Evolutionary conservation across 2,797 vertebrate species (phyloP).

Genomic region (Danio aesculapii): DNA sequence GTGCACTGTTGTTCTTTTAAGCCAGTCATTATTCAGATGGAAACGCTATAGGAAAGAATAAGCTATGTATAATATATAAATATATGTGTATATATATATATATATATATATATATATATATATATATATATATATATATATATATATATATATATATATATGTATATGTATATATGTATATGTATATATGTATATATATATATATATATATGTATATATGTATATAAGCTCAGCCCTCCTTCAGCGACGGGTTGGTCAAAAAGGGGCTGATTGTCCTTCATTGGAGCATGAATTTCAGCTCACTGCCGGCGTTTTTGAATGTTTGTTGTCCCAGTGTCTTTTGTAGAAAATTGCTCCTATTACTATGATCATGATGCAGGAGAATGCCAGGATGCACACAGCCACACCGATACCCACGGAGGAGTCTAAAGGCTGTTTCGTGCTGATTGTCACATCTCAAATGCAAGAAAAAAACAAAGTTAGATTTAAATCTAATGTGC

Average conservation of each 20-base stretch:
- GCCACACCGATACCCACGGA: slow-evolving; percentile 71
- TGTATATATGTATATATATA: too few relatives aligned
- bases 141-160: background rate
- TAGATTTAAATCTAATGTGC: background rate
- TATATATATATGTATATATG: too few relatives aligned
- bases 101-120: too few relatives aligned
- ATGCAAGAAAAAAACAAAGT: background rate
- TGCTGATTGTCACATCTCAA: slow-evolving; percentile 21
- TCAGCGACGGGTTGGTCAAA: slow-evolving; percentile 36
- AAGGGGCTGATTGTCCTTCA: background rate
- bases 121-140: background rate
- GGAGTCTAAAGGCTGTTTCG: slow-evolving; percentile 37
- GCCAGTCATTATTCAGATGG: slow-evolving; percentile 36
- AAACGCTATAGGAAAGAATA: slow-evolving; percentile 39
- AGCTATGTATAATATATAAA: background rate
- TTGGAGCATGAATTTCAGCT: slow-evolving; percentile 5
- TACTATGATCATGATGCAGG: slow-evolving; percentile 65
- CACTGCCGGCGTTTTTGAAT: slow-evolving; percentile 37
- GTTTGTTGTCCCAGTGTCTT: slow-evolving; percentile 58
- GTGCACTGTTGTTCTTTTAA: slow-evolving; percentile 37
- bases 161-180: too few relatives aligned
- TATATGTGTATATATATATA: too few relatives aligned
- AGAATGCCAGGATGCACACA: slow-evolving; percentile 75
- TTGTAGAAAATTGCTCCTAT: slow-evolving; percentile 74
- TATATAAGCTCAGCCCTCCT: slow-evolving; percentile 46